Evolutionary conservation across 2,888 invertebrate species (phyloP), one percentile per base, ranked within the genome.

Genomic region (Ceriagrion tenellum): DNA sequence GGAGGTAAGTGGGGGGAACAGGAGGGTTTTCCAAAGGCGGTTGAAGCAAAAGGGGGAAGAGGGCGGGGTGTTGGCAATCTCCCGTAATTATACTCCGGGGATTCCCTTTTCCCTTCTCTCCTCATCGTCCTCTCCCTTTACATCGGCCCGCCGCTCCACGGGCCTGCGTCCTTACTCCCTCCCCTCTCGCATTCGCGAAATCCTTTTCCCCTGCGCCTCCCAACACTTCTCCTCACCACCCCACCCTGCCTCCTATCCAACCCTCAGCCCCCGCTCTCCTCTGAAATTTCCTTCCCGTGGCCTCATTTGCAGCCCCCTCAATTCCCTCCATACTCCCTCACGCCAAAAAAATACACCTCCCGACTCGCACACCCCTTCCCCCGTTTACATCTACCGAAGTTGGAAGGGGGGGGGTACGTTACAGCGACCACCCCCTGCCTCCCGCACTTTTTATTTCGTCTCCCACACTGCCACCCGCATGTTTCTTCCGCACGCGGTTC

Each of bases 61-160:
- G 55, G 23, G 55, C 88, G 89, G 91, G 93, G 93, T 69, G 93
- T 93, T 93, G 93, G 93, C 93, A 93, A 93, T 93, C 93, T 93
- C 69, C 69, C 69, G 93, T 93, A 93, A 93, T 93, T 93, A 93
- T 93, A 93, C 93, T 63, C 93, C 69, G 40, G 93, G 93, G 93
- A 93, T 69, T 69, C 69, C 74, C 93, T 93, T 93, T 93, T 93
- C 93, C 93, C 93, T 93, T 47, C 93, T 23, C 35, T 59, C 63
- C 63, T 91, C 56, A 69, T 63, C 91, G 91, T n/a, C 91, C 23
- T 30, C 59, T 26, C 30, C 59, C 59, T 20, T 30, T 13, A 26
- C 23, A 56, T 35, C 26, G 8, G 6, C 90, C 56, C 55, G 59
- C 59, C 59, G 23, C 47, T 47, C 47, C 47, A 47, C 47, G 47